These are phyloP conservation scores for Sinhomidia bicolor DNA, from an alignment of 2,888 invertebrate species.

Conservation along the genomic window DNA sequence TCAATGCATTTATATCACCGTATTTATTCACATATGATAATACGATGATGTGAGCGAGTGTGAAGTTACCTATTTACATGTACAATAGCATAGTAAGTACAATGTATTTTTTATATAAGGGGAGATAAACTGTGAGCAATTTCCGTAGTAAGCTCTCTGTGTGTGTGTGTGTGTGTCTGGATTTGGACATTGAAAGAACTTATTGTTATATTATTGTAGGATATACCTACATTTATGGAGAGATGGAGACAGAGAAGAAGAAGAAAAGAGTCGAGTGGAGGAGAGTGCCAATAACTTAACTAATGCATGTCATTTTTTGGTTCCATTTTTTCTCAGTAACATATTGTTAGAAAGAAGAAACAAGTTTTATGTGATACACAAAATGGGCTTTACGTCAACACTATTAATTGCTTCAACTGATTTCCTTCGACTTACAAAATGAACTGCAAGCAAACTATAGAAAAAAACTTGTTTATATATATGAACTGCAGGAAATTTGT, in stretches of 20 bases:
- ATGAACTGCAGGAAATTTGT: not conserved
- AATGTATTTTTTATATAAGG: no score
- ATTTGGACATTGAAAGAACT: not conserved
- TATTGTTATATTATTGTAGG: constrained; percentile 5
- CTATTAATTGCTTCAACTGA: not conserved
- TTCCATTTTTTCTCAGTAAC: not conserved
- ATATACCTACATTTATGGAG: no score
- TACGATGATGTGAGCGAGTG: constrained; percentile 13
- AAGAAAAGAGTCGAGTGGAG: not conserved
- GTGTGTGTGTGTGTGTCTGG: no score
- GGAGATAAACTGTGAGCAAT: constrained; percentile 48
- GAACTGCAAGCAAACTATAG: not conserved
- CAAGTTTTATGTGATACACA: not conserved
- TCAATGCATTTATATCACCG: constrained; percentile 44
- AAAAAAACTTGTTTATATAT: not conserved
- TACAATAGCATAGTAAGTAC: no score
- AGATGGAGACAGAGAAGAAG: no score
- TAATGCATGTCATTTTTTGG: not conserved
- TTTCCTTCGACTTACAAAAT: not conserved
- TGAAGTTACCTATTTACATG: no score
- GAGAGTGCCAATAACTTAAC: not conserved
- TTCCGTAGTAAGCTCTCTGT: constrained; percentile 36
- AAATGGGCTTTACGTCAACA: not conserved
- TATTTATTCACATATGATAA: constrained; percentile 1
- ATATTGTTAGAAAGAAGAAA: not conserved